Conservation (phyloP, 2,113 vertebrate species). For the Myotis brandtii region DNA sequence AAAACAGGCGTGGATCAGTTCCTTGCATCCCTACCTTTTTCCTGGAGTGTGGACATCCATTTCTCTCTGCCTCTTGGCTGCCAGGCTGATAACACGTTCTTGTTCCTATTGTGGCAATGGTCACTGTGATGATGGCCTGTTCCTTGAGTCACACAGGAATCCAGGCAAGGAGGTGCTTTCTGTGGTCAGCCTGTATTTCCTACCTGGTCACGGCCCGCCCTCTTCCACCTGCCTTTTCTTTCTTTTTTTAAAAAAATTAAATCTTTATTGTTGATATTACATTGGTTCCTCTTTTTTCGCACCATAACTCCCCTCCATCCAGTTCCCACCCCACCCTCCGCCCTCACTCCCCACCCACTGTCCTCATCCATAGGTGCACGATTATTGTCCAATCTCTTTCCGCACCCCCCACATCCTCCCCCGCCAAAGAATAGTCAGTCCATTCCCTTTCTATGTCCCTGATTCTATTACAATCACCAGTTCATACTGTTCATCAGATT, state of each 20-base stretch:
- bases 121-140: slow-evolving; percentile 68
- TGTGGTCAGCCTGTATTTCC: neutral
- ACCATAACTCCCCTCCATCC: too few species aligned
- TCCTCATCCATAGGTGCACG: too few species aligned
- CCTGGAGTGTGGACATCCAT: neutral
- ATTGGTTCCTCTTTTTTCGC: too few species aligned
- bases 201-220: neutral
- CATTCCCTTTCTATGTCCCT: too few species aligned
- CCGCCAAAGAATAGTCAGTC: too few species aligned
- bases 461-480: too few species aligned
- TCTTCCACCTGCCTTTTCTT: neutral
- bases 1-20: neutral
- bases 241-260: neutral
- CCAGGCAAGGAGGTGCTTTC: neutral
- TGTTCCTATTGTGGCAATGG: slow-evolving; percentile 69
- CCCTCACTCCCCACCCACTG: too few species aligned
- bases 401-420: too few species aligned
- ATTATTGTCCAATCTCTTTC: too few species aligned
- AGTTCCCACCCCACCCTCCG: too few species aligned
- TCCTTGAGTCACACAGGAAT: slow-evolving; percentile 51
- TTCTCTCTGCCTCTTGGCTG: neutral
- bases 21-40: neutral
- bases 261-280: too few species aligned
- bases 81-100: slow-evolving; percentile 63
- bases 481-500: too few species aligned